These are phyloP conservation scores for Orchesella cincta DNA, from an alignment of 1,140 invertebrate species.

Conservation along the genomic window DNA sequence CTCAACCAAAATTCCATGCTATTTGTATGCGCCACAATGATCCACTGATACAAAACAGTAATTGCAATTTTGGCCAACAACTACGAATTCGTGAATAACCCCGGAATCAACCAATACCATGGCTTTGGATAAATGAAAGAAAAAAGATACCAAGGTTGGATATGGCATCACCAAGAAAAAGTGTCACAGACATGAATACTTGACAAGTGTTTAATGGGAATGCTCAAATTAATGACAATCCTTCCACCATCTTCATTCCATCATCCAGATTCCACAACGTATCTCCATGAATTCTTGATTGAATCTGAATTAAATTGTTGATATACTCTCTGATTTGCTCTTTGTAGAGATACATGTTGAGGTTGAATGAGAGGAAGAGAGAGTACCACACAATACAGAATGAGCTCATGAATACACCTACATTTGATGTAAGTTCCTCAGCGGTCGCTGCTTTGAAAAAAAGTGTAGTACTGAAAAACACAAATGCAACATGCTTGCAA, in stretches of 20 bases:
- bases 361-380: neutral
- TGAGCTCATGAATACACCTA: neutral
- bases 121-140: conserved; percentile 12
- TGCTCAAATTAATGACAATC: neutral
- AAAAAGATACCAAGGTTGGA: conserved; percentile 19
- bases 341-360: neutral
- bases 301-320: conserved; percentile 12
- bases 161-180: conserved; percentile 25
- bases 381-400: neutral
- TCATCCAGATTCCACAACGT: conserved; percentile 7
- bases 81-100: neutral
- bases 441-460: neutral
- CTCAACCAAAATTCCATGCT: conserved; percentile 1
- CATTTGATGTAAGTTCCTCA: neutral
- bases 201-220: neutral
- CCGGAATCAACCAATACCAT: conserved; percentile 32
- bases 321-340: conserved; percentile 26
- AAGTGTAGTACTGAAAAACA: neutral
- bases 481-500: neutral
- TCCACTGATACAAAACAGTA: neutral
- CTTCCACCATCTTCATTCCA: conserved; percentile 2
- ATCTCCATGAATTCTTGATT: conserved; percentile 18
- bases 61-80: neutral
- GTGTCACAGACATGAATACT: neutral
- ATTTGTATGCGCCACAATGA: conserved; percentile 1